phyloP scores from a whole-genome alignment of 2,113 vertebrate genomes.

The Bostrychus sinensis region DNA sequence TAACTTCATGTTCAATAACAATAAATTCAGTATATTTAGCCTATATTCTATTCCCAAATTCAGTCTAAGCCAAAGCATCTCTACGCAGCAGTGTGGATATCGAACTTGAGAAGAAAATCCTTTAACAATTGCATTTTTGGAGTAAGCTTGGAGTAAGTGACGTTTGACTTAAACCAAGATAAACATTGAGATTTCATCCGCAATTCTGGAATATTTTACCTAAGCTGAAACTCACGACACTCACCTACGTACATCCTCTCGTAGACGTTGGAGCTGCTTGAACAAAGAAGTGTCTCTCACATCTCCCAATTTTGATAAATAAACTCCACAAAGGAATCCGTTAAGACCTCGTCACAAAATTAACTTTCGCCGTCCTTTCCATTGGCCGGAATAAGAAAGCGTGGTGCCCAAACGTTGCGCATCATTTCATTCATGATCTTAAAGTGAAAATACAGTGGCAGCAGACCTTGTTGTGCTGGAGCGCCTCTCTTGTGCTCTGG shows the following conservation, averaged over 20 bases:
- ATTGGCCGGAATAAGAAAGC: background rate
- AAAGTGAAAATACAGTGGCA: background rate
- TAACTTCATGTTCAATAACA: no score
- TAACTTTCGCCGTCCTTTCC: slow-evolving; percentile 52
- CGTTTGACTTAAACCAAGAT: no score
- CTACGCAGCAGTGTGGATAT: background rate
- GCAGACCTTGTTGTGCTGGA: slow-evolving; percentile 6
- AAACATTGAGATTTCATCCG: no score
- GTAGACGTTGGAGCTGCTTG: slow-evolving; percentile 13
- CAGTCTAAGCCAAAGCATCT: background rate
- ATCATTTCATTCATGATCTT: background rate
- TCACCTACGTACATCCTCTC: slow-evolving; percentile 67
- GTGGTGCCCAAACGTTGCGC: background rate
- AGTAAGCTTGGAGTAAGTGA: no score
- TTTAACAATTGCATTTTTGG: background rate
- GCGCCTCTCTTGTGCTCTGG: slow-evolving; percentile 2
- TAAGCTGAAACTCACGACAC: slow-evolving; percentile 8
- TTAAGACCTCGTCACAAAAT: slow-evolving; percentile 14
- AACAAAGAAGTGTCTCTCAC: slow-evolving; percentile 34
- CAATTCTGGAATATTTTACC: no score
- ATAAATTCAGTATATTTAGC: no score
- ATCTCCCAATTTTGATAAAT: slow-evolving; percentile 20
- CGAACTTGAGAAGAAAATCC: background rate
- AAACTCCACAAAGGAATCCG: background rate
- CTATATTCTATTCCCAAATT: background rate